These are phyloP conservation scores for Ferrisia virgata DNA, from an alignment of 2,888 invertebrate genomes.

Conservation along the genomic window DNA sequence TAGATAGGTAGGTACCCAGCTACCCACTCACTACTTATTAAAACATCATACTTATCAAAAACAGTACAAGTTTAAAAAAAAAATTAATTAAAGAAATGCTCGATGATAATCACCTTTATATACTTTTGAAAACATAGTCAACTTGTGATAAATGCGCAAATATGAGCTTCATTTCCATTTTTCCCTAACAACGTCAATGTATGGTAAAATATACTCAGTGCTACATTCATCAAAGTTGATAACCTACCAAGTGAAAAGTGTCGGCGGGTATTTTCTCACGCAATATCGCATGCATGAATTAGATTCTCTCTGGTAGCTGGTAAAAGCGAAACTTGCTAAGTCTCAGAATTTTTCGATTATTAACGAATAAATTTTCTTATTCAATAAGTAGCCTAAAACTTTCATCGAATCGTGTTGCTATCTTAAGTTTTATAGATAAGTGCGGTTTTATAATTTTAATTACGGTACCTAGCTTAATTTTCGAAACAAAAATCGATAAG, in stretches of 20 bases:
- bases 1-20: no score
- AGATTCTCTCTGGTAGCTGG: background rate
- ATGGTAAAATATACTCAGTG: constrained; percentile 4
- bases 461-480: background rate
- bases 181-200: background rate
- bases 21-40: no score
- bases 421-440: background rate
- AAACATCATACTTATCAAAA: background rate
- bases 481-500: no score
- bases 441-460: background rate
- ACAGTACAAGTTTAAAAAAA: background rate
- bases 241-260: constrained; percentile 5
- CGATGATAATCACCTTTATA: background rate
- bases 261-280: constrained; percentile 16
- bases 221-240: constrained; percentile 10
- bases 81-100: constrained; percentile 16
- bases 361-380: background rate
- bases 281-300: constrained; percentile 7
- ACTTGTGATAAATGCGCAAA: background rate
- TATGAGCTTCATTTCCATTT: constrained; percentile 18
- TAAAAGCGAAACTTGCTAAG: background rate
- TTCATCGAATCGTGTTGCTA: background rate
- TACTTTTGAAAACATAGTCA: background rate
- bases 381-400: background rate
- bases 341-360: background rate